Base-by-base conservation (phyloP, 2,113 vertebrate genomes). In the Actenoides lindsayi region DNA sequence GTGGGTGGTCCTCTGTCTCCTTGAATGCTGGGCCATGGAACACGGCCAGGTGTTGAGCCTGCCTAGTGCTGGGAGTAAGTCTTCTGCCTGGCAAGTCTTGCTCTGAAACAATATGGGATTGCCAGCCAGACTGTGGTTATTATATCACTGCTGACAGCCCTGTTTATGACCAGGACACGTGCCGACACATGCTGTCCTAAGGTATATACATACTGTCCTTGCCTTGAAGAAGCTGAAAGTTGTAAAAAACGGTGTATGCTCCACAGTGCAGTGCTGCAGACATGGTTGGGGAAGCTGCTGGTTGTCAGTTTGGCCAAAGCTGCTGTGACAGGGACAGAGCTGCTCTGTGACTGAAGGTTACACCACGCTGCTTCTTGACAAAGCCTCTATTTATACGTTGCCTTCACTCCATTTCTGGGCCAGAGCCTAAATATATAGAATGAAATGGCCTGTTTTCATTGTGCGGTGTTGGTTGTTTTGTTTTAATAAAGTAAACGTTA, bases 361-460 rank as follows among this genome's bases (percentile, higher is more conserved):
- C 89, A 96, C 80, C 83, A 79, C 59, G 1, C 67, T 78, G 89
- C 92, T 42, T 79, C 56, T 69, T 82, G 90, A 86, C 93, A 94
- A 92, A 87, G 80, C 89, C 65, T 65, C 63, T 90, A 37, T 91
- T 92, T 91, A 23, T 76, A 48, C 10, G 2, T 68, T 2, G 44
- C 39, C 39, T 76, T 92, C 62, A 4, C 39, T 84, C 69, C 35
- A 51, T 0, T 70, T 94, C 78, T 92, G 95, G 77, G 59, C 57
- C 44, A 31, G 24, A 76, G 87, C 94, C 77, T 95, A 91, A 87
- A 69, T 79, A 53, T 89, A 91, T 95, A 89, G 91, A 69, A 92
- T 33, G 69, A 75, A 92, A 24, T 57, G 35, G 74, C 69, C 70
- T 84, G 37, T 92, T 95, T 92, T 87, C 74, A 17, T 92, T 93